These are phyloP conservation scores for Peucedramus taeniatus DNA, from an alignment of 2,113 vertebrate genomes.

Conservation along the genomic window DNA sequence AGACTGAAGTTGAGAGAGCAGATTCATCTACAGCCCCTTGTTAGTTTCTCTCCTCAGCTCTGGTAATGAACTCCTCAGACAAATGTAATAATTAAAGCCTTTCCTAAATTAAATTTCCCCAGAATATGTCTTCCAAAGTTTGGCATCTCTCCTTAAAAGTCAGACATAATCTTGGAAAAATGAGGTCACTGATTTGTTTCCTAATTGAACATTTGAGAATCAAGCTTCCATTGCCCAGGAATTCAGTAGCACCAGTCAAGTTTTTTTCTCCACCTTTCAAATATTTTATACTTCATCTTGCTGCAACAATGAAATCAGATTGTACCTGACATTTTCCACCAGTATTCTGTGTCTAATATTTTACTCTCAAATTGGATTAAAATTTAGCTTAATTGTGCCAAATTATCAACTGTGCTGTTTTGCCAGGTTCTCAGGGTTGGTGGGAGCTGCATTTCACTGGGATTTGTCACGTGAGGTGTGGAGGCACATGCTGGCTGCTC, in stretches of 20 bases:
- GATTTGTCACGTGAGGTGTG: background rate
- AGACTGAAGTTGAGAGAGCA: background rate
- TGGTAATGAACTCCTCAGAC: background rate
- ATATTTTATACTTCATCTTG: background rate
- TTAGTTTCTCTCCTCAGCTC: background rate
- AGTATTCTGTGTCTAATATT: background rate
- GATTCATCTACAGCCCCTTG: background rate
- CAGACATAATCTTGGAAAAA: background rate
- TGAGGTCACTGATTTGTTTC: background rate
- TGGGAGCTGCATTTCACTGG: accelerated
- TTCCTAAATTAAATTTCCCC: background rate
- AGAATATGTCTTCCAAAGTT: background rate
- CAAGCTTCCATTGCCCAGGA: background rate
- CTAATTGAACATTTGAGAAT: background rate
- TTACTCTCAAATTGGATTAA: background rate
- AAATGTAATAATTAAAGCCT: background rate
- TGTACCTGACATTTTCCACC: background rate
- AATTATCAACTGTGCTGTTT: background rate
- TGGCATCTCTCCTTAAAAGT: background rate
- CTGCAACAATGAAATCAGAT: background rate
- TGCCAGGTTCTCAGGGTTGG: accelerated
- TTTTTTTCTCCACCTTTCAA: background rate
- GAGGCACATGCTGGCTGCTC: background rate
- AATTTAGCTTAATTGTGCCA: conserved; percentile 19
- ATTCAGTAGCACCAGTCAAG: background rate